Conservation (phyloP, 2,797 vertebrate species). For the Hypotaenidia philippensis region DNA sequence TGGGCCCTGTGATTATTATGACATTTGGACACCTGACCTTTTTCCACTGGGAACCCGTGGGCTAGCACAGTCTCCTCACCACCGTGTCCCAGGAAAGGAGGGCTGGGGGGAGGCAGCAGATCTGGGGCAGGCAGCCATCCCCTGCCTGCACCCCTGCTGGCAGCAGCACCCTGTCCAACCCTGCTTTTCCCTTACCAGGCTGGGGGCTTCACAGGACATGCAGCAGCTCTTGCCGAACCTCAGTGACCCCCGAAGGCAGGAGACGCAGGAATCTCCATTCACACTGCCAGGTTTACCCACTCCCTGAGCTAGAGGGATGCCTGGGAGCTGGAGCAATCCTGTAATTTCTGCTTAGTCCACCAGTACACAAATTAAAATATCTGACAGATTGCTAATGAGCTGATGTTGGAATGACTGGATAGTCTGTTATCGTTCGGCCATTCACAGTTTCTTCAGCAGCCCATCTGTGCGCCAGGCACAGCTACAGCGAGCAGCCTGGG, state of each 20-base stretch:
- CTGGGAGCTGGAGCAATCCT: conserved; percentile 21
- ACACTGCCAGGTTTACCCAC: background rate
- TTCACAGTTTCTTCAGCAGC: conserved; percentile 88
- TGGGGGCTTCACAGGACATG: rapidly evolving
- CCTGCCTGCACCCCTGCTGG: too few relatives aligned
- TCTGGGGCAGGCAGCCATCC: background rate
- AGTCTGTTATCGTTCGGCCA: conserved; percentile 85
- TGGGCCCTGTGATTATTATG: background rate
- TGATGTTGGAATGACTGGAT: conserved; percentile 83
- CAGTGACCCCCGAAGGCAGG: background rate
- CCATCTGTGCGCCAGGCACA: conserved; percentile 80
- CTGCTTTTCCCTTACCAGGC: background rate
- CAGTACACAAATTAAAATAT: conserved; percentile 81
- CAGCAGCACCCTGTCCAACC: too few relatives aligned
- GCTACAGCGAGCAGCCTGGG: conserved; percentile 64
- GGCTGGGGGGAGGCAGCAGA: background rate
- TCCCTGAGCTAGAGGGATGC: conserved; percentile 52
- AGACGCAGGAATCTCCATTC: background rate
- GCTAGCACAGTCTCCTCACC: rapidly evolving
- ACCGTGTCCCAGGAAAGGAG: background rate
- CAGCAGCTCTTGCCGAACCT: background rate
- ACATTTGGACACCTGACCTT: background rate
- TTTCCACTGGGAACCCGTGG: background rate
- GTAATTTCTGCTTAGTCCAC: conserved; percentile 75
- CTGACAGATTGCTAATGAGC: conserved; percentile 90